phyloP scores from a whole-genome alignment of 2,797 vertebrate genomes.

The Toxotes lorentzi region DNA sequence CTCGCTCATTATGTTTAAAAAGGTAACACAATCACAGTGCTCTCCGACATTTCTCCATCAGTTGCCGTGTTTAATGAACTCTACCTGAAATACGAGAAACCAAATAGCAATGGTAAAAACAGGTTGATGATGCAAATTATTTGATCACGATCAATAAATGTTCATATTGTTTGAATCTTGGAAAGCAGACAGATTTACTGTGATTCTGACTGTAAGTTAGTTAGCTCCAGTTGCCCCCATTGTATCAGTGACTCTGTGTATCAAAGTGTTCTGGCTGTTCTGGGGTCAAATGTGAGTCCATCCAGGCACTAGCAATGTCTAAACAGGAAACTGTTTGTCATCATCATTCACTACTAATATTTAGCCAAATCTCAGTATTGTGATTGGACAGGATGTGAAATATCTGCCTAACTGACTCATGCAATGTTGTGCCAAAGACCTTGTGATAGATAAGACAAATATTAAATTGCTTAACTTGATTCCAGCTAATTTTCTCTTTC shows the following conservation, averaged over 20 bases:
- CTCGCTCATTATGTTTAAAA: constrained; percentile 99
- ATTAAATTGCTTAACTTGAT: neutral
- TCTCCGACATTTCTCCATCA: neutral
- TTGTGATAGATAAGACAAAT: neutral
- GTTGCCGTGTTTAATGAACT: neutral
- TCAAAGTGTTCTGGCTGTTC: too few relatives aligned
- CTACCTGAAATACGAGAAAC: neutral
- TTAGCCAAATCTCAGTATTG: neutral
- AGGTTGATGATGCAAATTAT: neutral
- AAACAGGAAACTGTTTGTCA: neutral
- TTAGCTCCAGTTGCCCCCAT: neutral
- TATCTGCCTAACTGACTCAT: neutral
- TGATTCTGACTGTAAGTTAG: too few relatives aligned
- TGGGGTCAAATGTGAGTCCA: neutral
- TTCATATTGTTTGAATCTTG: neutral
- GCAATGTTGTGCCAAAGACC: neutral
- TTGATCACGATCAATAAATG: neutral
- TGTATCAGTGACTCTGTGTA: neutral
- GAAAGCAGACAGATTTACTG: neutral
- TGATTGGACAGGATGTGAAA: constrained; percentile 19
- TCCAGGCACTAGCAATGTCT: neutral
- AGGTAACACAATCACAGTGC: constrained; percentile 83
- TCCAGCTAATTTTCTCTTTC: neutral
- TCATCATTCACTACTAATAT: neutral
- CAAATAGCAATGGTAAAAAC: neutral